Evolutionary conservation across 2,113 vertebrate species (phyloP), one percentile per base, ranked within the genome.

Genomic region (Podarcis raffonei): DNA sequence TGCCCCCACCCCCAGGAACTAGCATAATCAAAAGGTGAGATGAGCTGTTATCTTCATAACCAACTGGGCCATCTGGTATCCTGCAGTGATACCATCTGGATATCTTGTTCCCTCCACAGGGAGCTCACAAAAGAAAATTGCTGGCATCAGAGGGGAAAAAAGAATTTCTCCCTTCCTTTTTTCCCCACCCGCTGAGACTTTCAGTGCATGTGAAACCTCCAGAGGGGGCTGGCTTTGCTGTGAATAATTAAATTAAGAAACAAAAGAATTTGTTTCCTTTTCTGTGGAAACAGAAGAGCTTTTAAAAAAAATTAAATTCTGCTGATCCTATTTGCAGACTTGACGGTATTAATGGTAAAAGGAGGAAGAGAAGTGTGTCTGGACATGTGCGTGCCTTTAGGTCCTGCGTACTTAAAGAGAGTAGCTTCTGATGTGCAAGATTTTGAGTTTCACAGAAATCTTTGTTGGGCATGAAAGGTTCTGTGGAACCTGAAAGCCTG

Each of bases 1-100:
- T 0, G 18, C 30, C 25, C 15, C 65, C 32, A 0, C 32, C 30
- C 62, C 81, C 5, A 23, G 12, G 22, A 88, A 65, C 5, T 18
- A 23, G 12, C 69, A 23, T n/a, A 22, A 75, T 82, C 53, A 81
- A 82, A 88, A 66, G 80, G 87, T 83, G 71, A 48, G 30, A 30
- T 13, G 80, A 88, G 37, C 35, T 18, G 30, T 76, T 76, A 76
- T 88, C 57, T 76, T 37, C 69, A 1, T 8, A 32, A 18, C 35
- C 39, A 66, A 22, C 30, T 16, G 20, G 71, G n/a, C 66, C 85
- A 84, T 71, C 74, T 87, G 89, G 83, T 68, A n/a, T 25, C 69
- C 80, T 48, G 39, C 72, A 12, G 81, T 11, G n/a, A 35, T 32
- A 15, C 81, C 87, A 88, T 83, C 87, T 88, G 87, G 87, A 59